Percentiles rank a stretch among this genome's conserved stretches.
phyloP scores from a whole-genome alignment of 2,797 vertebrate species.

The Cetoscarus ocellatus region DNA sequence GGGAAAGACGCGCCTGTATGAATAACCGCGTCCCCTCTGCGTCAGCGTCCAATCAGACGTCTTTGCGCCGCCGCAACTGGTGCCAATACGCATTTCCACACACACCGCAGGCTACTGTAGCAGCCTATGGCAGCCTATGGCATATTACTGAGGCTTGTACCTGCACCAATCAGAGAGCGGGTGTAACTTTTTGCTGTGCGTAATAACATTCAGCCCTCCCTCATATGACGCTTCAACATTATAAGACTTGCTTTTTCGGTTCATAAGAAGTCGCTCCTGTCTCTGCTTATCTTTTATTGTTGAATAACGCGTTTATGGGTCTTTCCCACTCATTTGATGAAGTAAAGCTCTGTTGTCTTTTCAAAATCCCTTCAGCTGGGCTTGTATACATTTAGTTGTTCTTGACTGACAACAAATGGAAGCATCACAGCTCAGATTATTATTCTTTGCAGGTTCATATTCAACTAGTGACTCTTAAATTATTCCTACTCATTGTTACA shows the following conservation, averaged over 20 bases:
- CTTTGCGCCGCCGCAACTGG: slow-evolving; percentile 75
- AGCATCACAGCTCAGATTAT: too few species aligned
- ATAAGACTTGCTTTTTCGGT: not conserved
- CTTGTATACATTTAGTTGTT: too few species aligned
- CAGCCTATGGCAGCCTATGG: slow-evolving; percentile 74
- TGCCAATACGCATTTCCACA: slow-evolving; percentile 50
- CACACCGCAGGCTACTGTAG: slow-evolving; percentile 57
- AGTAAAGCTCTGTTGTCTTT: too few species aligned
- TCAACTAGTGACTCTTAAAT: too few species aligned
- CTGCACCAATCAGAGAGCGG: slow-evolving; percentile 73
- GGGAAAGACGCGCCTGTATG: slow-evolving; percentile 35
- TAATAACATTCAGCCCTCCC: not conserved
- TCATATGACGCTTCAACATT: not conserved
- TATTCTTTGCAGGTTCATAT: too few species aligned
- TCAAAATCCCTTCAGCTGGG: too few species aligned
- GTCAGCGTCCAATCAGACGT: slow-evolving; percentile 69
- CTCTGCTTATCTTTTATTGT: not conserved
- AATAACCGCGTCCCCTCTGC: slow-evolving; percentile 22
- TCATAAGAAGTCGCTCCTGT: not conserved
- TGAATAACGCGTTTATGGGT: too few species aligned
- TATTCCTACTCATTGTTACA: too few species aligned
- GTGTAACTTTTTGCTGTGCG: slow-evolving; percentile 29
- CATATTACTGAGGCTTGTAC: slow-evolving; percentile 42
- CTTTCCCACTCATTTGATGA: too few species aligned
- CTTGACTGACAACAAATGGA: too few species aligned